Base-by-base conservation (phyloP, 2,113 vertebrate species). In the Daboia siamensis region DNA sequence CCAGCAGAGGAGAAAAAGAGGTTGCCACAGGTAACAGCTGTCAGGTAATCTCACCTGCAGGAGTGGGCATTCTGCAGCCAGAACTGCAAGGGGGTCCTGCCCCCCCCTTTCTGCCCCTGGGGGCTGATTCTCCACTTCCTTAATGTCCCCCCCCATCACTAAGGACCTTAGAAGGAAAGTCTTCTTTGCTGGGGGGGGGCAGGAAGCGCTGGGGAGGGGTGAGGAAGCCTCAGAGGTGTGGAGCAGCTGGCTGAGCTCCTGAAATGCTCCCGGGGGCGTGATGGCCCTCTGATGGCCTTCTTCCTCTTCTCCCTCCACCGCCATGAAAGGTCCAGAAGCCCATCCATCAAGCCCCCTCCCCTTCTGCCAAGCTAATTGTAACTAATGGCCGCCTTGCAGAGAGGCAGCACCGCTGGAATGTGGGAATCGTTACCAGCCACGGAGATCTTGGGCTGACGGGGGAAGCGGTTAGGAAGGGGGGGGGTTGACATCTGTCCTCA, bases 401-500 rank as follows among this genome's bases (percentile, higher is more conserved):
- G 33, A 1, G 52, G 56, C 4, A 92, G 10, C 52, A 0, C 33
- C 33, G 21, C n/a, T 87, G 94, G 95, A 95, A 94, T 2, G 88
- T 91, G 94, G 93, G 94, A 93, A 97, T 95, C 96, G 56, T 95
- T 96, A 33, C 0, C 94, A 94, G 95, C 95, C 92, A 96, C 94
- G 96, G 93, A 92, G 94, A 92, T 94, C 91, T 95, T 95, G 94
- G 91, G 33, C 94, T 94, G 94, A 94, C 52, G 90, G 88, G 94
- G 86, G 85, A 90, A 59, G 94, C 95, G 94, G 95, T 96, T 95
- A 94, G 93, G 39, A 90, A 90, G 33, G 94, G 90, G 26, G 10
- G 64, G 29, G 61, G 1, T 33, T 20, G 69, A 39, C 33, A 46
- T 86, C 1, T 8, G 0, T 39, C 56, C 44, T 24, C 46, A 29